Base-by-base conservation (phyloP, 2,113 vertebrate species). In the Sisor rabdophorus region DNA sequence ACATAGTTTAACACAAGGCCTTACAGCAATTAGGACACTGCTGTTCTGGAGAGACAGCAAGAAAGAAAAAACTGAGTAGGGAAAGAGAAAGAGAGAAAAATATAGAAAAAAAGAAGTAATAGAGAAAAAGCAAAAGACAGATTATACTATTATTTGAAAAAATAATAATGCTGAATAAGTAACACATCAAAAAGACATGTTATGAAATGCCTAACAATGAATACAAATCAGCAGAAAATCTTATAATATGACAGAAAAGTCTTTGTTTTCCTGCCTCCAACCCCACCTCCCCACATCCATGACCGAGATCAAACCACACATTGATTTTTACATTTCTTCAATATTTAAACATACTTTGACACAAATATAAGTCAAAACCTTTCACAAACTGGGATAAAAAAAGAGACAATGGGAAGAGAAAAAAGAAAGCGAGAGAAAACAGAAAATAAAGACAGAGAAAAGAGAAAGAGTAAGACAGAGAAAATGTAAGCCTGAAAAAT, bases 1-100 rank as follows among this genome's bases (percentile, higher is more conserved):
- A 80, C 81, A 60, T 50, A 68, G 75, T 80, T 80, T 68, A 80
- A 79, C 73, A 70, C 63, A 70, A 82, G 71, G 30, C 78, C 75
- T 70, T 28, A 75, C 32, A 28, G 70, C 78, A 82, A 82, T 79
- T 82, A 77, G 70, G 76, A 80, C 55, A 7, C 63, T 52, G 71
- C 78, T 56, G 71, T 75, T 75, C 22, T 28, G 22, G 30, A 56
- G 36, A 71, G 55, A 30, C 11, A 16, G 54, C 13, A 7, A 17
- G 32, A 22, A 53, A 22, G 4, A 61, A 40, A 28, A 22, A n/a
- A 47, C 22, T 47, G 48, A 63, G 71, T 50, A 17, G 68, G 53
- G 30, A 24, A 28, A 54, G 72, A 28, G 16, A 54, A 1, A 44
- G 26, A 61, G 40, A 28, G 17, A 15, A 19, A 17, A 10, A 22